phyloP scores from a whole-genome alignment of 1,140 invertebrate genomes.

The Lepidotrigona ventralis region DNA sequence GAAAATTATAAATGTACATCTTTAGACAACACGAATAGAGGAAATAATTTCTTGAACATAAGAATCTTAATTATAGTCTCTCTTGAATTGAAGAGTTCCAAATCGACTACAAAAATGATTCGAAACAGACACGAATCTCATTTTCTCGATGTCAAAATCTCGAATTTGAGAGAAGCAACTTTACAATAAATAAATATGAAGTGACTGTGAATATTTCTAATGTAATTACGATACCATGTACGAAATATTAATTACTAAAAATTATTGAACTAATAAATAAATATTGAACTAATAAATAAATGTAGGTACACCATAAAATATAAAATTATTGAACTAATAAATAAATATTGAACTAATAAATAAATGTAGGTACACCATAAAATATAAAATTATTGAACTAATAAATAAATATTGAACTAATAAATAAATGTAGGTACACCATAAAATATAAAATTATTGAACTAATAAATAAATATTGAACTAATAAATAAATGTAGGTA shows the following conservation, averaged over 20 bases:
- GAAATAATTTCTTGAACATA: not conserved
- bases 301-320: not conserved
- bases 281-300: not conserved
- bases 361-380: not conserved
- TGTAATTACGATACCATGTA: not conserved
- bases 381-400: not conserved
- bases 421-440: not conserved
- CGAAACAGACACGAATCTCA: not conserved
- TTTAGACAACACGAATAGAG: not conserved
- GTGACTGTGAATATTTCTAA: not conserved
- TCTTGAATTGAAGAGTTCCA: not conserved
- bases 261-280: not conserved
- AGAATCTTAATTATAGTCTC: not conserved
- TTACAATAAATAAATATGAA: not conserved
- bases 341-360: no score
- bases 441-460: not conserved
- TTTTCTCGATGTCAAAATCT: not conserved
- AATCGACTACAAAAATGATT: slow-evolving; percentile 15
- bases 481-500: not conserved
- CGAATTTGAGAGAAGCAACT: not conserved
- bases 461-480: no score
- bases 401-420: no score
- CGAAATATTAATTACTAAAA: not conserved
- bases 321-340: not conserved
- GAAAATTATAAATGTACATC: not conserved